These are phyloP conservation scores for Drosophila nebulosa DNA, from an alignment of 1,140 invertebrate genomes.

Conservation along the genomic window DNA sequence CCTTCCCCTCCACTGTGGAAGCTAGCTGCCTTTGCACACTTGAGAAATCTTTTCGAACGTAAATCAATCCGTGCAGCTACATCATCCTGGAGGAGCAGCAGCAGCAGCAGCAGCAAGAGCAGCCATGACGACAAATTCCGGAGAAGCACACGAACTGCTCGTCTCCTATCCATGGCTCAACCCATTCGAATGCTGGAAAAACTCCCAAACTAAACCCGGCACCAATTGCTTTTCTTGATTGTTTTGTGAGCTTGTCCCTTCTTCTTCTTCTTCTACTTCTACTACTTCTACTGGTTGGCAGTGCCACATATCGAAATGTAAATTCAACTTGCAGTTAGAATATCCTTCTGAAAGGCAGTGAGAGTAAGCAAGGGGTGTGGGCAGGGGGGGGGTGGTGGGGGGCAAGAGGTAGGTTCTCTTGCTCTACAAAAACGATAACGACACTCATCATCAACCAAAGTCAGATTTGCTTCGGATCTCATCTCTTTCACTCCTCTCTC, in stretches of 20 bases:
- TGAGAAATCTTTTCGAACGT: slow-evolving; percentile 80
- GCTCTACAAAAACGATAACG: slow-evolving; percentile 76
- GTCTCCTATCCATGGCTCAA: too few species aligned
- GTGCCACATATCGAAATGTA: slow-evolving; percentile 73
- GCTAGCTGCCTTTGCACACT: slow-evolving; percentile 45
- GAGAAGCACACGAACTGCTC: slow-evolving; percentile 26
- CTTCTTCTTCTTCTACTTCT: too few species aligned
- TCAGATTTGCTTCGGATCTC: slow-evolving; percentile 59
- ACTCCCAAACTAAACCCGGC: slow-evolving; percentile 4
- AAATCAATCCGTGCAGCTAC: slow-evolving; percentile 79
- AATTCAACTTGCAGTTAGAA: slow-evolving; percentile 71
- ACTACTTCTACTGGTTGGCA: slow-evolving; percentile 15
- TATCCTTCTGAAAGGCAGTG: slow-evolving; percentile 18
- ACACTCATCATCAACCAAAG: slow-evolving; percentile 78
- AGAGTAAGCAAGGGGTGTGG: background rate
- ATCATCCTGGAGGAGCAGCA: slow-evolving; percentile 46
- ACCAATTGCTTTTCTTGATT: slow-evolving; percentile 78
- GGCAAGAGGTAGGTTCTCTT: slow-evolving; percentile 32
- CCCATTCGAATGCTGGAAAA: background rate
- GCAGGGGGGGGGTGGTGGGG: background rate
- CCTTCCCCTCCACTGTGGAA: too few species aligned
- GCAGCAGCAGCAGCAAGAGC: background rate
- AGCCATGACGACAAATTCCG: slow-evolving; percentile 54
- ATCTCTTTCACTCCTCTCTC: background rate
- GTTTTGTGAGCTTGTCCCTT: slow-evolving; percentile 53